Percentiles rank a stretch among this genome's conserved stretches.
phyloP scores from a whole-genome alignment of 2,797 vertebrate genomes.

The Setipinna tenuifilis region DNA sequence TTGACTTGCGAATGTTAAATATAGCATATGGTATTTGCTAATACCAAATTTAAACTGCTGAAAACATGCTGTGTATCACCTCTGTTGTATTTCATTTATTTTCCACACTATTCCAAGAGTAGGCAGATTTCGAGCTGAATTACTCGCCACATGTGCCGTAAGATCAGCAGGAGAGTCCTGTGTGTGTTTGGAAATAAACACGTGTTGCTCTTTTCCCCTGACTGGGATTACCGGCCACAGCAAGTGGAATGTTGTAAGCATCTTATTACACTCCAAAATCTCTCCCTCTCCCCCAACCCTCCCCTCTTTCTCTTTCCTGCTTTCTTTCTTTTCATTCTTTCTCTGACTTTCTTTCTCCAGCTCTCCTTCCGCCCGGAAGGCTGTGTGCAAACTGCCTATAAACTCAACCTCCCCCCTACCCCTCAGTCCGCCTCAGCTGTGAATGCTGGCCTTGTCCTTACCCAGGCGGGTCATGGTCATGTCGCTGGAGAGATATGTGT shows the following conservation, averaged over 20 bases:
- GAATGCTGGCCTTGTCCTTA: conserved; percentile 25
- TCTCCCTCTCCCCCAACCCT: neutral
- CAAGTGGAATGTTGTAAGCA: conserved; percentile 16
- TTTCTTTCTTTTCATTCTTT: neutral
- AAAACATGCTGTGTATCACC: neutral
- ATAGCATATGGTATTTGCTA: neutral
- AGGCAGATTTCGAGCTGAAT: neutral
- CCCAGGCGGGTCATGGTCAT: neutral
- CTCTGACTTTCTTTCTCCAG: neutral
- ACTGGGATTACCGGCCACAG: conserved; percentile 23
- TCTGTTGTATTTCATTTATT: neutral
- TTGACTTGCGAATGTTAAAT: neutral
- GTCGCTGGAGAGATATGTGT: conserved; percentile 19
- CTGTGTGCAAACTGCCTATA: conserved; percentile 12
- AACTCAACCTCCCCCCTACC: neutral
- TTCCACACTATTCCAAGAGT: neutral
- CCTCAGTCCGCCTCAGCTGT: neutral
- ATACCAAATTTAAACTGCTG: neutral
- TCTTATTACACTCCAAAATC: conserved; percentile 17
- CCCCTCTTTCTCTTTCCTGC: neutral
- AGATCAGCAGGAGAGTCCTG: neutral
- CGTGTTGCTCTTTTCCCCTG: conserved; percentile 18
- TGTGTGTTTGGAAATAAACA: conserved; percentile 20
- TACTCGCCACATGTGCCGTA: neutral
- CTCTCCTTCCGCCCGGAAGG: conserved; percentile 3